A percentile compares a stretch with the other conserved stretches of the same genome.
These are phyloP conservation scores for Napeogenes sylphis DNA, from an alignment of 2,888 invertebrate species.

Conservation along the genomic window DNA sequence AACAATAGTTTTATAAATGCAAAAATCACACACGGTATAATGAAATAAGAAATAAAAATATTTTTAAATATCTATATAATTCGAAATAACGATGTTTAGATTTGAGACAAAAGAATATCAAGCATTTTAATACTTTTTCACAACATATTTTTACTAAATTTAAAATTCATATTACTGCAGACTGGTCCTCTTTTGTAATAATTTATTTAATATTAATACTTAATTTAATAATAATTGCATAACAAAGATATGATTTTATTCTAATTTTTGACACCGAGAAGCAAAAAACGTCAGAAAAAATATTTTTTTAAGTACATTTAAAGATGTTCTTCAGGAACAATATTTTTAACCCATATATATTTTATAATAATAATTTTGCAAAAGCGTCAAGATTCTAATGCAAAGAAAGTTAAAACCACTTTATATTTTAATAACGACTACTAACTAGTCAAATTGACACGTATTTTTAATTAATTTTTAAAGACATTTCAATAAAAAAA, in stretches of 20 bases:
- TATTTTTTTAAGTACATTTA: conserved; percentile 1
- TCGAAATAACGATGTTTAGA: not conserved
- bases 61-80: not conserved
- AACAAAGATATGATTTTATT: conserved; percentile 2
- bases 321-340: no score
- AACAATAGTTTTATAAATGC: conserved; percentile 1
- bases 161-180: not conserved
- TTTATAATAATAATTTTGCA: no score
- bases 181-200: not conserved
- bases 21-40: not conserved
- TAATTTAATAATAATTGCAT: not conserved
- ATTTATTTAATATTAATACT: not conserved
- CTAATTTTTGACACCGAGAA: not conserved
- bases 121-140: not conserved
- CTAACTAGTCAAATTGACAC: not conserved
- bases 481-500: not conserved
- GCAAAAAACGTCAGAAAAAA: not conserved
- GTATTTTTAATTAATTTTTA: conserved; percentile 8
- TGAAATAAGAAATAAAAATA: not conserved
- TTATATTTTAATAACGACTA: not conserved
- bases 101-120: not conserved
- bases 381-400: no score
- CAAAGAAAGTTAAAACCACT: no score
- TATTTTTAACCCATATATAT: no score
- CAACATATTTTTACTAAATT: not conserved